A percentile compares a stretch with the other conserved stretches of the same genome.
Evolutionary conservation across 2,797 vertebrate species (phyloP).

Genomic region (Propithecus perrieri): DNA sequence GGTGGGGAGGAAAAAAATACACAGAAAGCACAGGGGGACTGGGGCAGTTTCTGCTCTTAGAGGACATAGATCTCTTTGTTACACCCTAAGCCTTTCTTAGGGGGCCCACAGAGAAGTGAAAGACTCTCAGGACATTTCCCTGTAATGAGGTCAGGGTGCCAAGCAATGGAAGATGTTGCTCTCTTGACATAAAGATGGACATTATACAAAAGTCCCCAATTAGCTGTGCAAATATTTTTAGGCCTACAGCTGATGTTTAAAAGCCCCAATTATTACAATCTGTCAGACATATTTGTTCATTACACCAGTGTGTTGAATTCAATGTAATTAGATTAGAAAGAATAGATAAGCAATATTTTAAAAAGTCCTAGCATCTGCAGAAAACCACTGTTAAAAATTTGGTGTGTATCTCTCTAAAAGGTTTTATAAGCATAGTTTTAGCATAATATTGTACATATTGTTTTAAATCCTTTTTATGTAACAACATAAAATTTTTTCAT

Average conservation of each 20-base stretch:
- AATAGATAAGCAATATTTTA: neutral
- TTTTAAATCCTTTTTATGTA: neutral
- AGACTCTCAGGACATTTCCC: neutral
- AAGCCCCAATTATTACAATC: neutral
- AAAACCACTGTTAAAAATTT: neutral
- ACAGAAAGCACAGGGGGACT: neutral
- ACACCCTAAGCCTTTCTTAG: slow-evolving; percentile 29
- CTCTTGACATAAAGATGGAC: neutral
- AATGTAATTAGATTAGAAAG: neutral
- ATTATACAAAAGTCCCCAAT: neutral
- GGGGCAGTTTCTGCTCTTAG: neutral
- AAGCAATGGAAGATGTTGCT: neutral
- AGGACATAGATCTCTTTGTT: neutral
- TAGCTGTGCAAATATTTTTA: neutral
- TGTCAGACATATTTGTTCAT: neutral
- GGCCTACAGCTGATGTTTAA: neutral
- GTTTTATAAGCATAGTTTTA: neutral
- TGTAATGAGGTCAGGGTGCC: neutral
- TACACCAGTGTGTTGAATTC: neutral
- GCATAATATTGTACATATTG: neutral
- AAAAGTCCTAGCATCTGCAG: neutral
- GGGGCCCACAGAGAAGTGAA: slow-evolving; percentile 58
- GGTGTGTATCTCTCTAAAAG: neutral
- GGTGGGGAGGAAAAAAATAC: neutral
- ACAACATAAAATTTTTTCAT: neutral